Percentiles rank a stretch among this genome's conserved stretches.
These are phyloP conservation scores for Leptopilina myrica DNA, from an alignment of 2,888 invertebrate species.

Conservation along the genomic window DNA sequence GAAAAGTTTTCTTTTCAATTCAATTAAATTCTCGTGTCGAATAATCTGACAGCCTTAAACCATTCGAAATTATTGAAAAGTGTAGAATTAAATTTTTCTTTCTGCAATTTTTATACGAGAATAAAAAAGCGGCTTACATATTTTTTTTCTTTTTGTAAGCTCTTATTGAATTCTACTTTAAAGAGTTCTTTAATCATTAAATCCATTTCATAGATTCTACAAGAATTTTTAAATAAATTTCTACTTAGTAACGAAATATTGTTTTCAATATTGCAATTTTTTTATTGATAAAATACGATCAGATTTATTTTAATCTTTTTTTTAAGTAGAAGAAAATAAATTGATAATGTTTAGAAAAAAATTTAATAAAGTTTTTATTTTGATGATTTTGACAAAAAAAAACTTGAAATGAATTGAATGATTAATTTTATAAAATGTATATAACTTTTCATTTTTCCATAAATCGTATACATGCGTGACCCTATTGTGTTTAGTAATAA, in stretches of 20 bases:
- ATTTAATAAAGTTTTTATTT: not conserved
- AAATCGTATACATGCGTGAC: constrained; percentile 24
- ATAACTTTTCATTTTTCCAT: constrained; percentile 26
- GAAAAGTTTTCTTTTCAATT: not conserved
- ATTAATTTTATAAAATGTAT: constrained; percentile 20
- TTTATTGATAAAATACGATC: too few relatives aligned
- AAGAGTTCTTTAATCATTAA: not conserved
- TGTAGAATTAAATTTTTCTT: constrained; percentile 9
- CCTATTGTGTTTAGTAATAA: constrained; percentile 31
- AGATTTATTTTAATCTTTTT: too few relatives aligned
- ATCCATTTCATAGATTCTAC: not conserved
- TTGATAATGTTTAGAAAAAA: too few relatives aligned
- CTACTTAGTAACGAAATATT: not conserved
- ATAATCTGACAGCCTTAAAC: constrained; percentile 19
- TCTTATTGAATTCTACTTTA: not conserved
- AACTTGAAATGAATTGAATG: constrained; percentile 1
- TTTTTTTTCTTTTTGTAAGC: not conserved
- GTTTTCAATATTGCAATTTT: too few relatives aligned
- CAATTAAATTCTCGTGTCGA: not conserved
- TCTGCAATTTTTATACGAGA: not conserved
- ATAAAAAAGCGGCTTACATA: not conserved
- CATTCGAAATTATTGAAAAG: not conserved
- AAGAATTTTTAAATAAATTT: not conserved
- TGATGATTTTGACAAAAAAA: not conserved
- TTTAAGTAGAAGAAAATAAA: too few relatives aligned